Evolutionary conservation across 2,888 invertebrate genomes (phyloP).

Genomic region (Antheraea yamamai): DNA sequence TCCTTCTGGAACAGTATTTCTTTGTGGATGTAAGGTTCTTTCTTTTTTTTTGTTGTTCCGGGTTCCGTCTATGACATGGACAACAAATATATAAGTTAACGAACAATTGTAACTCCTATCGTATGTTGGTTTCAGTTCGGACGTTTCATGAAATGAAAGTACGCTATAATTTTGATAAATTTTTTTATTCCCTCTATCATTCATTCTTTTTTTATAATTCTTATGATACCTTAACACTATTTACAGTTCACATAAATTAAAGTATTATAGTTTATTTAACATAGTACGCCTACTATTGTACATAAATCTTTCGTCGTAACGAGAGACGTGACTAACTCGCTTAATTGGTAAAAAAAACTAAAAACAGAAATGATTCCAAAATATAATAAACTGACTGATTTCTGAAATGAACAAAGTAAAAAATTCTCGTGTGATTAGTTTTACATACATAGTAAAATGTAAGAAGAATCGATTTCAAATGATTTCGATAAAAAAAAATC

Average conservation of each 20-base stretch:
- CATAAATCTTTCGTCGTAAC: slow-evolving; percentile 63
- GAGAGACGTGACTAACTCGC: slow-evolving; percentile 66
- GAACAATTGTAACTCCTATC: too few relatives aligned
- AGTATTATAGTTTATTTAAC: slow-evolving; percentile 75
- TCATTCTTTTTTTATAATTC: slow-evolving; percentile 77
- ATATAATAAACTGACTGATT: slow-evolving; percentile 41
- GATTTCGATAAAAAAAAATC: slow-evolving; percentile 63
- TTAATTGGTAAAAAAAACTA: slow-evolving; percentile 23
- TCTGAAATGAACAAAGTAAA: slow-evolving; percentile 58
- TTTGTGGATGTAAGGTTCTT: too few relatives aligned
- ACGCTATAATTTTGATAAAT: slow-evolving; percentile 57
- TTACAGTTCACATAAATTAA: slow-evolving; percentile 82
- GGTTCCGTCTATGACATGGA: too few relatives aligned
- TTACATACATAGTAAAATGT: slow-evolving; percentile 43
- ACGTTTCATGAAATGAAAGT: slow-evolving; percentile 49
- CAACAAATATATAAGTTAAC: too few relatives aligned
- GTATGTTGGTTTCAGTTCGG: too few relatives aligned
- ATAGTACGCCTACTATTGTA: slow-evolving; percentile 76
- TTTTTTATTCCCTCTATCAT: slow-evolving; percentile 79
- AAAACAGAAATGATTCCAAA: slow-evolving; percentile 25
- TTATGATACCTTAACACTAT: slow-evolving; percentile 77
- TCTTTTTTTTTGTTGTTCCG: too few relatives aligned
- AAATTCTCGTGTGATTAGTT: slow-evolving; percentile 56
- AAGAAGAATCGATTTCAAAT: slow-evolving; percentile 30
- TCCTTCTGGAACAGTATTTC: too few relatives aligned